Percentiles rank a stretch among this genome's conserved stretches.
Evolutionary conservation across 2,888 invertebrate species (phyloP).

Genomic region (Shargacucullia verbasci): DNA sequence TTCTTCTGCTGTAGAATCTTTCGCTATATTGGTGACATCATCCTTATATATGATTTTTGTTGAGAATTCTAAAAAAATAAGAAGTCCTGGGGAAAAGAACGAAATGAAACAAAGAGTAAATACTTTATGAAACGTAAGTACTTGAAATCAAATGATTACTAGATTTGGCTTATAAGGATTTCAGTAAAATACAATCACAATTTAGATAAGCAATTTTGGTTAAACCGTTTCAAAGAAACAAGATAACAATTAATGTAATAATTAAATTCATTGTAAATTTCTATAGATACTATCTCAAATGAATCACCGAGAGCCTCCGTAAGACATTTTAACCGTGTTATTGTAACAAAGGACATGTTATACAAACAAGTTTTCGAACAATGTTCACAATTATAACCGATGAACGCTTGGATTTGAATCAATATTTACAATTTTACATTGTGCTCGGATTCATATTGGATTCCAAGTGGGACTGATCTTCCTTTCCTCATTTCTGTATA

Average conservation of each 20-base stretch:
- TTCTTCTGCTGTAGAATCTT: too few relatives aligned
- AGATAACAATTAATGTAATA: constrained; percentile 1
- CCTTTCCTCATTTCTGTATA: not conserved
- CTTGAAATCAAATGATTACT: too few relatives aligned
- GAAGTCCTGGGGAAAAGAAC: too few relatives aligned
- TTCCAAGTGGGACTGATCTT: not conserved
- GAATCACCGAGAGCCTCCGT: not conserved
- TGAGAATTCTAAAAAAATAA: too few relatives aligned
- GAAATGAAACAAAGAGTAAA: too few relatives aligned
- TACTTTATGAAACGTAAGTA: too few relatives aligned
- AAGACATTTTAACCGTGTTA: constrained; percentile 12
- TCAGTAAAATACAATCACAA: too few relatives aligned
- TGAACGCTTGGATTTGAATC: constrained; percentile 6
- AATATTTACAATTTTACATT: constrained; percentile 24
- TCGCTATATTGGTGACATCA: too few relatives aligned
- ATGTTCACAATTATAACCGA: constrained; percentile 17
- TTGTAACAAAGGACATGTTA: constrained; percentile 5
- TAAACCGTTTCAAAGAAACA: not conserved
- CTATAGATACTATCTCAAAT: constrained; percentile 3
- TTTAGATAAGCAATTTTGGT: too few relatives aligned
- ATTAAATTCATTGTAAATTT: not conserved
- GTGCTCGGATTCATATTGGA: not conserved
- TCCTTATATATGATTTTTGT: too few relatives aligned
- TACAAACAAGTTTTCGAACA: constrained; percentile 20
- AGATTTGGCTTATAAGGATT: too few relatives aligned